These are phyloP conservation scores for Acanthoscelides obtectus DNA, from an alignment of 2,888 invertebrate genomes.

Conservation along the genomic window DNA sequence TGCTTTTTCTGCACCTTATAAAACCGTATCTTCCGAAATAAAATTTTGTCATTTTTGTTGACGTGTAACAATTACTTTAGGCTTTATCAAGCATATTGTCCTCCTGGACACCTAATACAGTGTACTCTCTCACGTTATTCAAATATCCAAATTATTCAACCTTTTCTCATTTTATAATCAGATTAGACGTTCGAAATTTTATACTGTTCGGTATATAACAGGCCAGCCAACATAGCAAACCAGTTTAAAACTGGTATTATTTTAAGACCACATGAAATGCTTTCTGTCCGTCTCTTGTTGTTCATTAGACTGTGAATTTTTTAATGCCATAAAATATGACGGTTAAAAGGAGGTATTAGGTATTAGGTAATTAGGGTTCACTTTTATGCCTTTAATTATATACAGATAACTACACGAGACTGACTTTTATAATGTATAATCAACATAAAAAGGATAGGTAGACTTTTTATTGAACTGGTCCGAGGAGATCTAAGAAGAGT, in stretches of 20 bases:
- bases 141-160: conserved; percentile 3
- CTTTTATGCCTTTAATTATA: not conserved
- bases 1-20: no score
- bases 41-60: no score
- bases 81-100: not conserved
- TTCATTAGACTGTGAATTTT: conserved; percentile 28
- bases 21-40: no score
- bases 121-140: conserved; percentile 1
- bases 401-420: not conserved
- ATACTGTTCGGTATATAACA: not conserved
- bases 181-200: conserved; percentile 1
- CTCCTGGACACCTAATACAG: not conserved
- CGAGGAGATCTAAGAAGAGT: not conserved
- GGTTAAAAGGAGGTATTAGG: conserved; percentile 1
- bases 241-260: conserved; percentile 1
- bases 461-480: not conserved
- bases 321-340: conserved; percentile 24
- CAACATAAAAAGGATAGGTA: not conserved
- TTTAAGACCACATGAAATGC: not conserved
- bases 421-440: not conserved
- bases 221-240: not conserved
- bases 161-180: not conserved
- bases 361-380: not conserved
- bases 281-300: conserved; percentile 4
- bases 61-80: no score